Base-by-base conservation (phyloP, 2,113 vertebrate genomes). In the Ciconia boyciana region DNA sequence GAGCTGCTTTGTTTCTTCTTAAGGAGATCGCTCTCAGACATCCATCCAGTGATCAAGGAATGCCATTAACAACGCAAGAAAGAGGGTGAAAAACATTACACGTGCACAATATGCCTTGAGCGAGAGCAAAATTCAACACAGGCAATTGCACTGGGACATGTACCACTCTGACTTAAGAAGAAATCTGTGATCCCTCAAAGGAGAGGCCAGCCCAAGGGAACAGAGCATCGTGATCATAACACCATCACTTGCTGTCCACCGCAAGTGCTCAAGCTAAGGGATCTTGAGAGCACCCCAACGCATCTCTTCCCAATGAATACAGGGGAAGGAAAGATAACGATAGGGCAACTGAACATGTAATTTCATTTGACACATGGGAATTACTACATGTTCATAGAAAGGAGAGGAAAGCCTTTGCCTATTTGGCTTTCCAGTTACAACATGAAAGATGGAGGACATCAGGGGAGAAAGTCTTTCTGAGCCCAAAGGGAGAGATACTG, bases 181-280 rank as follows among this genome's bases (percentile, higher is more conserved):
- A 21, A 43, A 39, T 11, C 70, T 41, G 29, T 11, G 28, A 39
- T 25, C 16, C 39, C 74, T 48, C 36, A 17, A 51, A n/a, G 32
- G 32, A 65, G 43, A 32, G 13, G 16, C 26, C 71, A 66, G 29
- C 20, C 60, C 54, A 36, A 65, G 62, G 22, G 26, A 82, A 36
- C 0, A 64, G 24, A 72, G n/a, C 20, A 58, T 15, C 43, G 3
- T 0, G 3, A 28, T 41, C 39, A 3, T 39, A 68, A 54, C 75
- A 32, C 2, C 5, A 31, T 5, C 55, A 17, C 39, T 16, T 1
- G 41, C 78, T 57, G 18, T 10, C 46, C n/a, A 36, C 44, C 6
- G 16, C 11, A 26, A 77, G 18, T 17, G 44, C 69, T 48, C 41
- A 41, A 58, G 43, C 57, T 41, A 7, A 64, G 36, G 66, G 26